Percentiles rank a stretch among this genome's conserved stretches.
These are phyloP conservation scores for Homarus gammarus DNA, from an alignment of 2,888 invertebrate species.

Conservation along the genomic window DNA sequence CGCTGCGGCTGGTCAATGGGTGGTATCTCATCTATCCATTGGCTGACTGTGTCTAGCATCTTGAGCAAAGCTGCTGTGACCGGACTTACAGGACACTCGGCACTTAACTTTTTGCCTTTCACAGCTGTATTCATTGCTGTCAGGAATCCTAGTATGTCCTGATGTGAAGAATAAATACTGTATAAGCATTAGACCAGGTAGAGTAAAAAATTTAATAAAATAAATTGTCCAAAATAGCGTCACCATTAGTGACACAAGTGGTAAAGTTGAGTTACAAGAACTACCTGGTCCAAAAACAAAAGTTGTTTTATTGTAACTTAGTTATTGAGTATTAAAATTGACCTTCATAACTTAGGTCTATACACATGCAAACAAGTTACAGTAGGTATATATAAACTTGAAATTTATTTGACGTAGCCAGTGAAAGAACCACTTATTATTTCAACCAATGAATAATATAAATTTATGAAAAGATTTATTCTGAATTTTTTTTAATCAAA, in stretches of 20 bases:
- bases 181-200: not conserved
- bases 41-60: constrained; percentile 86
- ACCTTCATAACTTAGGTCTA: no score
- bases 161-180: constrained; percentile 77
- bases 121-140: constrained; percentile 91
- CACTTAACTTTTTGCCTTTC: constrained; percentile 87
- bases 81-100: constrained; percentile 84
- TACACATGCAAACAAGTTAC: no score
- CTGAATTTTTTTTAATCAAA: no score
- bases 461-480: not conserved
- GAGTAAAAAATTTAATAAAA: not conserved
- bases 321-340: no score
- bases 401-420: no score
- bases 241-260: no score
- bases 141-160: constrained; percentile 93
- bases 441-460: no score
- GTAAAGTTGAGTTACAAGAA: no score
- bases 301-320: not conserved
- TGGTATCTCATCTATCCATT: constrained; percentile 89
- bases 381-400: no score
- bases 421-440: no score
- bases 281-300: no score
- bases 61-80: constrained; percentile 83
- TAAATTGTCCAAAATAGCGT: not conserved
- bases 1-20: constrained; percentile 95